Evolutionary conservation across 30 jellyfish, hydroid and myxozoan species (phyloP).

Genomic region (Aurelia sp.): DNA sequence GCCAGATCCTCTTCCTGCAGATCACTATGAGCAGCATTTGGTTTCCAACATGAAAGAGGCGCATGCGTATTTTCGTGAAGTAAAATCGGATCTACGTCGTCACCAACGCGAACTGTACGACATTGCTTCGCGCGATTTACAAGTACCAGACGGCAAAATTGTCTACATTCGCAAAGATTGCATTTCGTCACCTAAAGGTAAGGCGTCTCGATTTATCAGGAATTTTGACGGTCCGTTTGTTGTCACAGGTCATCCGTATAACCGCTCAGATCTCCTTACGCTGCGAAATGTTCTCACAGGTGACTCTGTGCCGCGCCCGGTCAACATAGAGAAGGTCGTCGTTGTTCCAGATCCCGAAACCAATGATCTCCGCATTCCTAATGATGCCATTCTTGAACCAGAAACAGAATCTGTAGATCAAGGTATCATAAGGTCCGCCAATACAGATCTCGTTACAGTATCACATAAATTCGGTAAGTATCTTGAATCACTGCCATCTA

Average conservation of each 20-base stretch:
- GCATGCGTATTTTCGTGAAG: neutral
- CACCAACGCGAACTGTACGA: slow-evolving; percentile 34
- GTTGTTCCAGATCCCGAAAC: neutral
- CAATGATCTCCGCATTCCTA: neutral
- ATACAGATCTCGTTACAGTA: neutral
- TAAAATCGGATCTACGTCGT: slow-evolving; percentile 16
- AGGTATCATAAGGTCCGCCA: neutral
- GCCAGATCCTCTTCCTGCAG: neutral
- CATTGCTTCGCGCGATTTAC: slow-evolving; percentile 17
- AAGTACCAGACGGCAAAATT: slow-evolving; percentile 5
- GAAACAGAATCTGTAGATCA: neutral
- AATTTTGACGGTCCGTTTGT: neutral
- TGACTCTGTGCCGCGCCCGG: neutral
- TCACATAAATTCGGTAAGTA: neutral
- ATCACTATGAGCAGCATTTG: neutral
- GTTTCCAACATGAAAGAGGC: neutral
- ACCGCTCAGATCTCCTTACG: slow-evolving; percentile 7
- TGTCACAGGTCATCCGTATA: slow-evolving; percentile 17
- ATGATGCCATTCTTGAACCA: neutral
- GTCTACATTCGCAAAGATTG: slow-evolving; percentile 7
- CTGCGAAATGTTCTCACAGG: neutral
- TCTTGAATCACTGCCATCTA: neutral
- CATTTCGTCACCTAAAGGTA: neutral
- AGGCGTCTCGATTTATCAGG: neutral
- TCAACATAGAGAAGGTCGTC: neutral